phyloP scores from a whole-genome alignment of 2,113 vertebrate genomes.

The Chelonoidis abingdonii region DNA sequence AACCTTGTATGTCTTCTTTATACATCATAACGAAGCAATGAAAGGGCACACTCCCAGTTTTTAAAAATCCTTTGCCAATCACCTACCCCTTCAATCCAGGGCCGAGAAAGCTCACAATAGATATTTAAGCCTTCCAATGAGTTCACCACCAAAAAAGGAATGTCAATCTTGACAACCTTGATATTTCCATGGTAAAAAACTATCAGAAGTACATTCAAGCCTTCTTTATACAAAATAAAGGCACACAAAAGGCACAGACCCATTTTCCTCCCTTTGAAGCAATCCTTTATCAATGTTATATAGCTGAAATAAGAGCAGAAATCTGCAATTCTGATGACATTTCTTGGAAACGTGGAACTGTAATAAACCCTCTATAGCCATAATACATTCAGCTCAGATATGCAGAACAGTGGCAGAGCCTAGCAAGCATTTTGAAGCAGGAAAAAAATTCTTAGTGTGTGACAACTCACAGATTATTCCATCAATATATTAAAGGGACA shows the following conservation, averaged over 20 bases:
- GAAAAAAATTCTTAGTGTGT: slow-evolving; percentile 49
- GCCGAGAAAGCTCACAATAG: not conserved
- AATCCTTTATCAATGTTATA: not conserved
- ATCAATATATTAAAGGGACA: slow-evolving; percentile 60
- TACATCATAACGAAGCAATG: not conserved
- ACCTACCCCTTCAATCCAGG: not conserved
- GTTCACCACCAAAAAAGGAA: slow-evolving; percentile 4
- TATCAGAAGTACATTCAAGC: slow-evolving; percentile 21
- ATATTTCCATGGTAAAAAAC: slow-evolving; percentile 19
- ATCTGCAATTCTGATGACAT: slow-evolving; percentile 52
- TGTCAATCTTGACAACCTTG: slow-evolving; percentile 5
- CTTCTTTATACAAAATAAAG: slow-evolving; percentile 27
- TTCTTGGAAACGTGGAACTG: slow-evolving; percentile 52
- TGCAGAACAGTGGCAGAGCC: slow-evolving; percentile 57
- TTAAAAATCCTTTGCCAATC: not conserved
- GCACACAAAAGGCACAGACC: slow-evolving; percentile 33
- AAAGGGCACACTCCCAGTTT: not conserved
- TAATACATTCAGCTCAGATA: slow-evolving; percentile 63
- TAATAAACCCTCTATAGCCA: slow-evolving; percentile 33
- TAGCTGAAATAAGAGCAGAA: slow-evolving; percentile 11
- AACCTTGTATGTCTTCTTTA: not conserved
- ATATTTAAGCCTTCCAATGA: not conserved
- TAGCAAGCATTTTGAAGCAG: slow-evolving; percentile 36
- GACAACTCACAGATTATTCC: slow-evolving; percentile 59
- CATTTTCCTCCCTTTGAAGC: slow-evolving; percentile 28